Conservation (phyloP, 2,888 invertebrate species). For the Stomorhina lunata region DNA sequence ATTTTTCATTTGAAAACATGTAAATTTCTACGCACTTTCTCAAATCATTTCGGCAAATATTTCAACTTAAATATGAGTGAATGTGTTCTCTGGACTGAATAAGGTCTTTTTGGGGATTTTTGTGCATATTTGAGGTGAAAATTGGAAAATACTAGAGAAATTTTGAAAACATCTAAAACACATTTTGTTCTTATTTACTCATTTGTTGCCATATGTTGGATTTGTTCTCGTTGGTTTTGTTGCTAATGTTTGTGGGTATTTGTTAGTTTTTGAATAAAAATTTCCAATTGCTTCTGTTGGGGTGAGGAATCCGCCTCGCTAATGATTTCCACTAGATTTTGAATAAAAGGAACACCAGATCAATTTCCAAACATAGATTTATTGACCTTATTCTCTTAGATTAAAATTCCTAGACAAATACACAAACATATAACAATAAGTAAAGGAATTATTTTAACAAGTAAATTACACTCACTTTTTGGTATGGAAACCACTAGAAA, state of each 20-base stretch:
- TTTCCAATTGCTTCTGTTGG: constrained; percentile 57
- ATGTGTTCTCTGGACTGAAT: background rate
- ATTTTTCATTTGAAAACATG: background rate
- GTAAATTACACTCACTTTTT: too few species aligned
- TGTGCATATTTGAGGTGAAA: background rate
- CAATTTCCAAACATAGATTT: too few species aligned
- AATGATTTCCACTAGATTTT: too few species aligned
- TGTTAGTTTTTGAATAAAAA: constrained; percentile 32
- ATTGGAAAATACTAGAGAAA: background rate
- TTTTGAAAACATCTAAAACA: constrained; percentile 26
- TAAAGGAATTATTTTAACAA: too few species aligned
- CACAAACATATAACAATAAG: too few species aligned
- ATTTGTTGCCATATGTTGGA: constrained; percentile 37
- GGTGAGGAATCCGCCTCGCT: too few species aligned
- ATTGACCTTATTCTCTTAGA: too few species aligned
- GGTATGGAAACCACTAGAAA: too few species aligned
- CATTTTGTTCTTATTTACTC: background rate
- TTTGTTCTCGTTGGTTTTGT: constrained; percentile 12
- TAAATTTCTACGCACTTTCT: background rate
- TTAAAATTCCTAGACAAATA: too few species aligned
- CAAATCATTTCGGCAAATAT: background rate
- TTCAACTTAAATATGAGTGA: background rate
- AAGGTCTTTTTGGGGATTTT: constrained; percentile 5
- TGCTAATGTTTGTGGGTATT: constrained; percentile 22
- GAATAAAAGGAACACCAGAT: too few species aligned